These are phyloP conservation scores for Sorex fumeus DNA, from an alignment of 2,113 vertebrate genomes.

Conservation along the genomic window DNA sequence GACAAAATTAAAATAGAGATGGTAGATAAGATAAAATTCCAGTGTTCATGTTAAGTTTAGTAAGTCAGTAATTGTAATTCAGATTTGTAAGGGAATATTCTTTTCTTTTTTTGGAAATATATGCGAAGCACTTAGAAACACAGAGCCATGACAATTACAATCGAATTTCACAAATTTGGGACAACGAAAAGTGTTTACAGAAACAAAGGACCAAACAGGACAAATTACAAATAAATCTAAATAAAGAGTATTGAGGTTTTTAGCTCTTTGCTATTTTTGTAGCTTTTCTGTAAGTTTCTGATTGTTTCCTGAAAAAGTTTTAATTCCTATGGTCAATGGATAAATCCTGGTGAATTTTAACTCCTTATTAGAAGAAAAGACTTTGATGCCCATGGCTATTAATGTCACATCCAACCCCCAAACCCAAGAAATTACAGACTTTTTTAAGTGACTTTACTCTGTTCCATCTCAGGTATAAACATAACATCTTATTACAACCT, in stretches of 20 bases:
- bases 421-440: not conserved
- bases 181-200: not conserved
- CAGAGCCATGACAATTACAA: not conserved
- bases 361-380: not conserved
- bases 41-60: not conserved
- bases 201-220: not conserved
- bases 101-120: not conserved
- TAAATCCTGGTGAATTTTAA: not conserved
- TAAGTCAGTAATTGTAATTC: not conserved
- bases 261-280: not conserved
- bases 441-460: not conserved
- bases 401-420: not conserved
- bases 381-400: not conserved
- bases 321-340: too few species aligned
- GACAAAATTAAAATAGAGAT: not conserved
- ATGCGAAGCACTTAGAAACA: not conserved
- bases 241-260: not conserved
- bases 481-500: not conserved
- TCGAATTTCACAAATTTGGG: constrained; percentile 20
- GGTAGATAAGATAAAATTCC: not conserved
- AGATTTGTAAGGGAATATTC: not conserved
- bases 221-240: not conserved
- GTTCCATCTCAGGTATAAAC: not conserved
- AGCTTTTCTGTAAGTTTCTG: not conserved
- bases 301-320: not conserved